Percentiles rank a stretch among this genome's conserved stretches.
These are phyloP conservation scores for Mallateleia sp. DNA, from an alignment of 2,888 invertebrate species.

Conservation along the genomic window DNA sequence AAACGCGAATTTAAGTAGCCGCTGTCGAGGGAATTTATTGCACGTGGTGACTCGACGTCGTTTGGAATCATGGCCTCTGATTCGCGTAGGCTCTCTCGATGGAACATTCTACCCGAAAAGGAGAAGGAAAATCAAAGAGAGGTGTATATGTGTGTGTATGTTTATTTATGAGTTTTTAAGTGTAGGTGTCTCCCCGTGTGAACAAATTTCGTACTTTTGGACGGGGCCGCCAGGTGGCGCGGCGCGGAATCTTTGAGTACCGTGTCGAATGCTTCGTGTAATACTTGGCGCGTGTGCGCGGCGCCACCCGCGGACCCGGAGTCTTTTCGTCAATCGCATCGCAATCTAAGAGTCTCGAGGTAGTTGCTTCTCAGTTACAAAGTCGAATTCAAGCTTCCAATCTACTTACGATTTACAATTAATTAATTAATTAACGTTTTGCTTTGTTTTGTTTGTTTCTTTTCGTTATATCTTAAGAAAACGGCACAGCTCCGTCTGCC, in stretches of 20 bases:
- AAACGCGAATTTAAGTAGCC: too few species aligned
- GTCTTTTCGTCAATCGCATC: slow-evolving; percentile 56
- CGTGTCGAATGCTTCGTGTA: slow-evolving; percentile 34
- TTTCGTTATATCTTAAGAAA: slow-evolving; percentile 60
- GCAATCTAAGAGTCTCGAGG: slow-evolving; percentile 64
- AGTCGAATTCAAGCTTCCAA: slow-evolving; percentile 66
- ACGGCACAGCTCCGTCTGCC: slow-evolving; percentile 57
- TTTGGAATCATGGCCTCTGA: slow-evolving; percentile 67
- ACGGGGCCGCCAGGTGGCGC: slow-evolving; percentile 8
- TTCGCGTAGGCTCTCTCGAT: slow-evolving; percentile 59
- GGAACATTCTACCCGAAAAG: slow-evolving; percentile 55
- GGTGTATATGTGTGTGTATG: slow-evolving; percentile 7
- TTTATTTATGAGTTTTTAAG: slow-evolving; percentile 6
- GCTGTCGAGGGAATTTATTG: too few species aligned
- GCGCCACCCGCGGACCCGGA: slow-evolving; percentile 44
- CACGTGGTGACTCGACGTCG: slow-evolving; percentile 71
- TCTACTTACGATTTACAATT: slow-evolving; percentile 65
- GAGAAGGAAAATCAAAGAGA: slow-evolving; percentile 35
- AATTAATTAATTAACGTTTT: slow-evolving; percentile 41
- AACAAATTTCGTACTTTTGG: background rate
- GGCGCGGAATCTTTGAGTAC: slow-evolving; percentile 55
- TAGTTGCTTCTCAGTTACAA: slow-evolving; percentile 66
- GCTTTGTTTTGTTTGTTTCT: slow-evolving; percentile 30
- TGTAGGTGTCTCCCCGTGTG: background rate
- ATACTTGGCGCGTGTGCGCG: slow-evolving; percentile 53